Base-by-base conservation (phyloP, 2,888 invertebrate genomes). In the Halocaridina rubra region DNA sequence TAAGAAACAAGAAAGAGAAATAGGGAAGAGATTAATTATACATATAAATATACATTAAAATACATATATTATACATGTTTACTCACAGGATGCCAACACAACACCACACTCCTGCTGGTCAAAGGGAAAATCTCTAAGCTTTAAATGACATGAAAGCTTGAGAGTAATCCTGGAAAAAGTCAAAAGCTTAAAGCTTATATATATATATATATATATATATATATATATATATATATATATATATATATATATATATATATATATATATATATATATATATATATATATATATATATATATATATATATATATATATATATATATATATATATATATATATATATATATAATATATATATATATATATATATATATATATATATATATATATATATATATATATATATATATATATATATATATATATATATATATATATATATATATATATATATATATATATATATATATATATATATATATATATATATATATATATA, bases 11-110 rank as follows among this genome's bases (percentile, higher is more conserved):
- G n/a, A n/a, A n/a, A n/a, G n/a, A n/a, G n/a, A n/a, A n/a, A n/a
- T n/a, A n/a, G n/a, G n/a, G n/a, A n/a, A n/a, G n/a, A n/a, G n/a
- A n/a, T n/a, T n/a, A n/a, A n/a, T n/a, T n/a, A n/a, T n/a, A n/a
- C n/a, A n/a, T n/a, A n/a, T n/a, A n/a, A n/a, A n/a, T n/a, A n/a
- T n/a, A n/a, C n/a, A n/a, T n/a, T n/a, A n/a, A n/a, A n/a, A n/a
- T n/a, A n/a, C n/a, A n/a, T n/a, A n/a, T n/a, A n/a, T n/a, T n/a
- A n/a, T 33, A 13, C 59, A 46, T 22, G 22, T 46, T n/a, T 84
- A 88, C 89, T 89, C 88, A 89, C 89, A 89, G 39, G 89, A 87
- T 16, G 89, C 86, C 7, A 89, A 82, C 27, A 86, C 80, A 0
- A 89, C 78, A 80, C 82, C 81, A 81, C 89, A 89, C 64, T 77